phyloP scores from a whole-genome alignment of 2,797 vertebrate genomes.

The Vireo griseus region DNA sequence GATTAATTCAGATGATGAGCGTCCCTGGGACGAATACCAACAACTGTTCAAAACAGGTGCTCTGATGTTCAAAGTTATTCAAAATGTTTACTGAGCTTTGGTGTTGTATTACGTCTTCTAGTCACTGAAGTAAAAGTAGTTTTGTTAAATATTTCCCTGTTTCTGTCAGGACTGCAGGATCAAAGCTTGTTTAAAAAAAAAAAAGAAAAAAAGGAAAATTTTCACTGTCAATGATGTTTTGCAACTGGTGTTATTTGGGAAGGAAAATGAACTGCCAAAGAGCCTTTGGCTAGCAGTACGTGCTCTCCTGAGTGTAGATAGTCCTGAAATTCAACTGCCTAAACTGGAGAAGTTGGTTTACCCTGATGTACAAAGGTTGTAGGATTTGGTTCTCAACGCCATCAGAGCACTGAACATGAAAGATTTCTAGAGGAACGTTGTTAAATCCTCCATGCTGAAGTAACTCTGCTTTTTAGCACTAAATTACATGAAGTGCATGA shows the following conservation, averaged over 20 bases:
- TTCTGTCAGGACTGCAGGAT: slow-evolving; percentile 1
- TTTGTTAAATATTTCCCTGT: slow-evolving; percentile 4
- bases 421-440: not conserved
- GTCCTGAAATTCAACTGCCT: not conserved
- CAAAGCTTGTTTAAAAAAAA: not conserved
- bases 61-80: slow-evolving; percentile 34
- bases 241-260: not conserved
- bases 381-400: not conserved
- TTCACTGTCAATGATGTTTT: not conserved
- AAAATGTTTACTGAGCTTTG: slow-evolving; percentile 20
- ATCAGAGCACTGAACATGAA: not conserved
- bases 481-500: accelerated
- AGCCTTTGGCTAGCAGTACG: not conserved
- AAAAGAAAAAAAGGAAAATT: not conserved
- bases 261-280: not conserved
- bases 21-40: not conserved
- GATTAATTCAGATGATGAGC: not conserved
- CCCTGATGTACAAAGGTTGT: not conserved
- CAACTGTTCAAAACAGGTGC: slow-evolving; percentile 37
- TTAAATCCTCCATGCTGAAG: not conserved
- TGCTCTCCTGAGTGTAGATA: not conserved
- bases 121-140: slow-evolving; percentile 8
- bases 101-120: not conserved
- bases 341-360: not conserved
- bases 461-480: not conserved